Percentiles rank a stretch among this genome's conserved stretches.
These are phyloP conservation scores for Chlorodrepanis virens DNA, from an alignment of 2,113 vertebrate species.

Conservation along the genomic window DNA sequence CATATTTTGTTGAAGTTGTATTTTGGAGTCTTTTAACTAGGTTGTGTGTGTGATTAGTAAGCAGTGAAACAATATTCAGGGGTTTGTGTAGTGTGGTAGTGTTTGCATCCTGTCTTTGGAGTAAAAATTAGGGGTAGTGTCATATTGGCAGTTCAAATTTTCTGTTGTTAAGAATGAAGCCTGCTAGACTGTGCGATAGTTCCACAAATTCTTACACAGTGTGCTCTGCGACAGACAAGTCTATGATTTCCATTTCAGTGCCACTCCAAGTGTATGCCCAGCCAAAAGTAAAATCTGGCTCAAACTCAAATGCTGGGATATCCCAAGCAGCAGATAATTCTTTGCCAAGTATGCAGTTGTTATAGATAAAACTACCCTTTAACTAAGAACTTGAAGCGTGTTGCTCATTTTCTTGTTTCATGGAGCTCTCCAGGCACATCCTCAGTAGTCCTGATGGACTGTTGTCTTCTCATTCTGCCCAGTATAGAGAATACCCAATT, in stretches of 20 bases:
- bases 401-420: neutral
- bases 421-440: neutral
- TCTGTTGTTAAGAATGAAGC: neutral
- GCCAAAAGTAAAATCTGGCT: neutral
- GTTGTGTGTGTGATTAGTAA: neutral
- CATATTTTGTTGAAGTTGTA: neutral
- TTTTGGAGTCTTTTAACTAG: neutral
- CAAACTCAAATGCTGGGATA: neutral
- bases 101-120: neutral
- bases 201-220: neutral
- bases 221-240: neutral
- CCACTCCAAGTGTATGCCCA: neutral
- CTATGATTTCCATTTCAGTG: neutral
- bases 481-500: neutral
- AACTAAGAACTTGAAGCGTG: neutral
- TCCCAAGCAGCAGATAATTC: neutral
- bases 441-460: neutral
- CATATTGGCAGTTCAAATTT: neutral
- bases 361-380: neutral
- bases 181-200: neutral
- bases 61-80: neutral
- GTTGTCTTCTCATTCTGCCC: neutral
- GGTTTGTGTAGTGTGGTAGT: neutral
- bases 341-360: neutral
- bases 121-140: neutral